A percentile compares a stretch with the other conserved stretches of the same genome.
Conservation (phyloP, 1,140 invertebrate species). For the Aphelinus certus region DNA sequence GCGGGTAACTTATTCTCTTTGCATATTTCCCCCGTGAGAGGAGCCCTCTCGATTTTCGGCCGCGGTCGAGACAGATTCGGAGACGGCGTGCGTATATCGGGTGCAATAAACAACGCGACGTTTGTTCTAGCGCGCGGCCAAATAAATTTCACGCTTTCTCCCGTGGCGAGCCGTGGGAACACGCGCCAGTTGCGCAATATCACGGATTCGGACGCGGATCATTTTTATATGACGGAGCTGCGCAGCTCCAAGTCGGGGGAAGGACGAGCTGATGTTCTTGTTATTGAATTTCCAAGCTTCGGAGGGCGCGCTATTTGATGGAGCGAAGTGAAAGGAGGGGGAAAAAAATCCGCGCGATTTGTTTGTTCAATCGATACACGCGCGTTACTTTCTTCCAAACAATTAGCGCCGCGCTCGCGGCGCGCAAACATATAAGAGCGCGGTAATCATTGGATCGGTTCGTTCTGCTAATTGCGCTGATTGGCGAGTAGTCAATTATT, state of each 20-base stretch:
- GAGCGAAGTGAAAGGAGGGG: no score
- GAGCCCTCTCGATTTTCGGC: conserved; percentile 1
- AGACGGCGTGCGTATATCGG: neutral
- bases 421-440: conserved; percentile 18
- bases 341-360: neutral
- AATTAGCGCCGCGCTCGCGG: conserved; percentile 11
- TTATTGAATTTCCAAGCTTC: no score
- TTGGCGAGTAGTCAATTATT: conserved; percentile 34
- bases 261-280: no score
- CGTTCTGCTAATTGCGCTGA: conserved; percentile 34
- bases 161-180: no score
- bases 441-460: conserved; percentile 28
- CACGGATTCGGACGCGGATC: no score
- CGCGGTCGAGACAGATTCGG: no score
- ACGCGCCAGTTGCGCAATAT: no score
- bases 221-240: no score
- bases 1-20: conserved; percentile 21
- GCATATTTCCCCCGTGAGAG: conserved; percentile 1
- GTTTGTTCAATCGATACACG: neutral
- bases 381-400: conserved; percentile 35
- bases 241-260: no score
- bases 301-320: no score
- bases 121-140: neutral
- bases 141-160: conserved; percentile 7
- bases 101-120: conserved; percentile 21